Percentiles rank a stretch among this genome's conserved stretches.
phyloP scores from a whole-genome alignment of 2,888 invertebrate species.

The Microctonus aethiopoides region DNA sequence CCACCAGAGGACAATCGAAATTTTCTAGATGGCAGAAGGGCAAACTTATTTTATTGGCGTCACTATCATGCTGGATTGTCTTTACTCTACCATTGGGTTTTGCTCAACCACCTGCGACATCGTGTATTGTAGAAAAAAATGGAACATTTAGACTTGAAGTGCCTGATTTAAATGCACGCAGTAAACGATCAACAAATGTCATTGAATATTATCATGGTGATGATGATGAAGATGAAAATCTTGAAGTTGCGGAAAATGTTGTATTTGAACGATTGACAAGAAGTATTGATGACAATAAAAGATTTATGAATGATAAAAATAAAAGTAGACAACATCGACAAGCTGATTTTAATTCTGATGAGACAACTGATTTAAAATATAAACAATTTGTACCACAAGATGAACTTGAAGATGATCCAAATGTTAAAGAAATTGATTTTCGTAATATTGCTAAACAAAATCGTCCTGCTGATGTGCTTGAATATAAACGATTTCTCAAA shows the following conservation, averaged over 20 bases:
- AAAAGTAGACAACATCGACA: conserved; percentile 43
- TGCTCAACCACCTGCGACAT: conserved; percentile 92
- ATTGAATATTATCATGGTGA: conserved; percentile 44
- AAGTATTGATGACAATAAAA: conserved; percentile 47
- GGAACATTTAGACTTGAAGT: conserved; percentile 73
- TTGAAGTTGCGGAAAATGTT: conserved; percentile 59
- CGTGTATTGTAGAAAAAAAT: conserved; percentile 74
- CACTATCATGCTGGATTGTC: conserved; percentile 94
- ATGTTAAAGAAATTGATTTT: conserved; percentile 51
- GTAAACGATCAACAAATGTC: conserved; percentile 68
- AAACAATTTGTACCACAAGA: conserved; percentile 43
- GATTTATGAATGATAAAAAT: conserved; percentile 3
- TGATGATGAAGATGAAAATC: conserved; percentile 51
- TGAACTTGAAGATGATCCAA: conserved; percentile 39
- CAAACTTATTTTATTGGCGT: conserved; percentile 87
- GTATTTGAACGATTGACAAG: conserved; percentile 60
- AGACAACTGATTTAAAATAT: conserved; percentile 40
- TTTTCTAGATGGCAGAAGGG: conserved; percentile 81
- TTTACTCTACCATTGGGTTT: conserved; percentile 97
- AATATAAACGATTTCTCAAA: conserved; percentile 58
- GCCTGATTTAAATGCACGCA: conserved; percentile 68
- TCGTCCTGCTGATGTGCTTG: conserved; percentile 57
- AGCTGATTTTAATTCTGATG: conserved; percentile 21
- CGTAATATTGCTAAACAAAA: conserved; percentile 54
- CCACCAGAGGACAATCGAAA: conserved; percentile 45